Conservation (phyloP, 1,140 invertebrate genomes). For the Neodiprion lecontei region DNA sequence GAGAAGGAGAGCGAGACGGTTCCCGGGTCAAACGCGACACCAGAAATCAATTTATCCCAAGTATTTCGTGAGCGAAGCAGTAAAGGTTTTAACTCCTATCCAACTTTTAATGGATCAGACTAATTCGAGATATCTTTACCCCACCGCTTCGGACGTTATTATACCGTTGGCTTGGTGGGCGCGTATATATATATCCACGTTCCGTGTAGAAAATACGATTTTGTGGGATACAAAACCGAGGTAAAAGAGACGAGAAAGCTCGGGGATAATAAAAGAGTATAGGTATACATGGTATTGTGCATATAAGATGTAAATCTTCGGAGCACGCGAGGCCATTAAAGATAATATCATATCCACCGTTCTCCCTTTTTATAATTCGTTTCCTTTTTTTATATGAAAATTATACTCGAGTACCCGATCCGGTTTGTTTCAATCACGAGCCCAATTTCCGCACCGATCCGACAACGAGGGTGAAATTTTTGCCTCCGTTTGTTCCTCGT, state of each 20-base stretch:
- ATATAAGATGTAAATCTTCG: too few species aligned
- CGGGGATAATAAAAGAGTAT: not conserved
- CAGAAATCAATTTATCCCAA: not conserved
- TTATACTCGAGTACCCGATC: too few species aligned
- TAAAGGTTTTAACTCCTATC: conserved; percentile 1
- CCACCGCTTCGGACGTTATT: not conserved
- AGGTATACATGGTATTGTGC: not conserved
- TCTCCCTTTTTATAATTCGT: not conserved
- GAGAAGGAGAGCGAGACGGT: too few species aligned
- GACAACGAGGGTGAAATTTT: too few species aligned
- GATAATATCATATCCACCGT: not conserved
- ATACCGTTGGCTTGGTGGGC: too few species aligned
- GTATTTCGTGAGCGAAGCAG: not conserved
- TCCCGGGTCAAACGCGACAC: not conserved
- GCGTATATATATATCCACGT: too few species aligned
- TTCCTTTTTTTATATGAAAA: too few species aligned
- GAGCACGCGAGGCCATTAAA: not conserved
- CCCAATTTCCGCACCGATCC: too few species aligned
- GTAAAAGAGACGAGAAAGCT: not conserved
- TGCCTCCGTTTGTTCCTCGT: too few species aligned
- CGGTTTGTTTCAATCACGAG: too few species aligned
- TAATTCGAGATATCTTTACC: not conserved
- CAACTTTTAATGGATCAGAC: conserved; percentile 1
- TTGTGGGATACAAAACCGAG: too few species aligned
- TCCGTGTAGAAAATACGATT: too few species aligned